Base-by-base conservation (phyloP, 2,113 vertebrate genomes). In the Halichoeres trimaculatus region DNA sequence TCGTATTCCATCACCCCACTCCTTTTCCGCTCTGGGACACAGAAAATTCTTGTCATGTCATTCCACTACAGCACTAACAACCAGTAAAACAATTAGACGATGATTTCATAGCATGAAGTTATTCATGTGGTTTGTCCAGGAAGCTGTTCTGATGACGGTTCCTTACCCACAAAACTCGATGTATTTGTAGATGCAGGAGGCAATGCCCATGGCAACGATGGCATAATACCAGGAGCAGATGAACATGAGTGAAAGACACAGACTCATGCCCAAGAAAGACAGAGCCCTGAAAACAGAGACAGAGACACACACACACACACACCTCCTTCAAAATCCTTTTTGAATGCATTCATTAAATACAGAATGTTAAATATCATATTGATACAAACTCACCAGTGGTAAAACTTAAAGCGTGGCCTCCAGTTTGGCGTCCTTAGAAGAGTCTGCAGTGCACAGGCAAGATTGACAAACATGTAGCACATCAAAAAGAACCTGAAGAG, bases 391-490 rank as follows among this genome's bases (percentile, higher is more conserved):
- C 87, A 99, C 98, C 97, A 99, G 93, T 99, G 98, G 89, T 99
- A 99, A 87, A 98, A 99, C 60, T 96, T 97, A 78, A 99, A 99
- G 48, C 98, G 96, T 0, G 98, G 98, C 45, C 97, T 96, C 98
- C 98, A 99, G 92, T 99, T 99, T 26, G 98, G 98, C 0, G 98
- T 99, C 88, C 97, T 93, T 80, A 99, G 95, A 85, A 99, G 88
- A 0, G 98, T 99, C 91, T 99, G 98, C 54, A 99, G 95, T 0
- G 98, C 98, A 5, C 98, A 99, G 0, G 98, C 98, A 77, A 99
- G 91, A 84, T 99, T 99, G 67, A 99, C 98, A 4, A 99, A 99
- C 97, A 99, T 98, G 93, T 99, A 99, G 91, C 98, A 99, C 98
- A 99, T 99, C 84, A 99, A 92, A 92, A 99, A 99, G 86, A 99